Evolutionary conservation across 2,888 invertebrate genomes (phyloP).

Genomic region (Dusona sp.): DNA sequence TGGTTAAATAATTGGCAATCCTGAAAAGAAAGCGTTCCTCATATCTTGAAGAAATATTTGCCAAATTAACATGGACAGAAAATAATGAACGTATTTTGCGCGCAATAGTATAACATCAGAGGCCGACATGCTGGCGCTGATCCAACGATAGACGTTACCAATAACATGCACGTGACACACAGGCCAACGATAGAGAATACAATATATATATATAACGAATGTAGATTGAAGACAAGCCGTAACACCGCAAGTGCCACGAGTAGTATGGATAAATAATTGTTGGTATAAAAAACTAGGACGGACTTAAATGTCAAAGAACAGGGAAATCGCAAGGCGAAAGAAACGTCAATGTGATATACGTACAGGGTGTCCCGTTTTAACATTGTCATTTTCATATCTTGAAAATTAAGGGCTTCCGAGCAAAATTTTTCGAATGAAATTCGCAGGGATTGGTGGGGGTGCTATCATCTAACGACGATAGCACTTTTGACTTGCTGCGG

Average conservation of each 20-base stretch:
- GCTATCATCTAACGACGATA: no score
- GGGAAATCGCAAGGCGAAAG: constrained; percentile 19
- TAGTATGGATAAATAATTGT: constrained; percentile 78
- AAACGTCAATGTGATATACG: constrained; percentile 34
- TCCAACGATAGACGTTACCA: constrained; percentile 63
- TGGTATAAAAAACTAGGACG: constrained; percentile 77
- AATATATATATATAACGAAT: constrained; percentile 7
- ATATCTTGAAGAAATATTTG: constrained; percentile 45
- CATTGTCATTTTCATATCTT: no score
- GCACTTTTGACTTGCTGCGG: no score
- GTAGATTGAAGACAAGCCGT: constrained; percentile 13
- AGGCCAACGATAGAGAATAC: constrained; percentile 54
- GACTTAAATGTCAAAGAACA: constrained; percentile 43
- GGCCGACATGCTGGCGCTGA: constrained; percentile 66
- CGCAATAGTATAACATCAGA: constrained; percentile 54
- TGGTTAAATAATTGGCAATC: background rate
- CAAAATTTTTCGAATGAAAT: no score
- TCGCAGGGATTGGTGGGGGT: no score
- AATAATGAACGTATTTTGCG: constrained; percentile 34
- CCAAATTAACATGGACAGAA: constrained; percentile 24
- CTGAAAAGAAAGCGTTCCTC: constrained; percentile 44
- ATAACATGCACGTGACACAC: constrained; percentile 65
- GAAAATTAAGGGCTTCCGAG: no score
- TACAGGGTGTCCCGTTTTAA: no score
- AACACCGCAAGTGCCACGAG: constrained; percentile 53